Conservation (phyloP, 2,113 vertebrate species). For the cat (Felis catus) region DNA sequence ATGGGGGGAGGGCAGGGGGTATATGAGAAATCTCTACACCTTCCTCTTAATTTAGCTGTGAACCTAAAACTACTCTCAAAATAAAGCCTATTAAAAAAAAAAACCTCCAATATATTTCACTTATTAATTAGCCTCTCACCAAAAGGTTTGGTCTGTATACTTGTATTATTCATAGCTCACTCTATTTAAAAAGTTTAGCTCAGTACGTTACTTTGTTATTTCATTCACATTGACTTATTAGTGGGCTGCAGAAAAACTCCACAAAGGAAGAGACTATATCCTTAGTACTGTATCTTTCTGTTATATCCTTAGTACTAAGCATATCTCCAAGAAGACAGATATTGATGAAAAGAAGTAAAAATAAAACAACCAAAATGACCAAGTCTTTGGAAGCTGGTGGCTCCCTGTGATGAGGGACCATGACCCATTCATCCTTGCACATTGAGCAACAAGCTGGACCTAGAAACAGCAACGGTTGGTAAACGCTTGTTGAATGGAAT, state of each 20-base stretch:
- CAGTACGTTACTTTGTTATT: not conserved
- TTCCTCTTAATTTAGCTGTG: not conserved
- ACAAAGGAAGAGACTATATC: not conserved
- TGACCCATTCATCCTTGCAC: not conserved
- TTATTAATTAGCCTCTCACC: conserved; percentile 14
- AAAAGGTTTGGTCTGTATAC: not conserved
- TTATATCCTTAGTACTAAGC: not conserved
- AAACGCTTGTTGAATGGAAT: not conserved
- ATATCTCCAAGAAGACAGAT: not conserved
- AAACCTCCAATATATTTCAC: not conserved
- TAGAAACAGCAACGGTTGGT: not conserved
- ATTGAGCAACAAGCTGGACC: not conserved
- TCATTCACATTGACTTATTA: not conserved
- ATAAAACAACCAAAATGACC: not conserved
- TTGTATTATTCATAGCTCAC: not conserved
- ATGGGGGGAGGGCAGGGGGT: too few species aligned
- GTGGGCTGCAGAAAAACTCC: not conserved
- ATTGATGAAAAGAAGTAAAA: conserved; percentile 34
- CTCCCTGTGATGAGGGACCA: not conserved
- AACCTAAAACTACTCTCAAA: not conserved
- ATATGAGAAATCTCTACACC: not conserved
- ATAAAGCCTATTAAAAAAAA: not conserved
- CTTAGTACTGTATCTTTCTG: not conserved
- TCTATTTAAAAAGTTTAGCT: not conserved
- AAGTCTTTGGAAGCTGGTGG: not conserved